Evolutionary conservation across 2,113 vertebrate species (phyloP), one percentile per base, ranked within the genome.

Genomic region (Lates calcarifer): DNA sequence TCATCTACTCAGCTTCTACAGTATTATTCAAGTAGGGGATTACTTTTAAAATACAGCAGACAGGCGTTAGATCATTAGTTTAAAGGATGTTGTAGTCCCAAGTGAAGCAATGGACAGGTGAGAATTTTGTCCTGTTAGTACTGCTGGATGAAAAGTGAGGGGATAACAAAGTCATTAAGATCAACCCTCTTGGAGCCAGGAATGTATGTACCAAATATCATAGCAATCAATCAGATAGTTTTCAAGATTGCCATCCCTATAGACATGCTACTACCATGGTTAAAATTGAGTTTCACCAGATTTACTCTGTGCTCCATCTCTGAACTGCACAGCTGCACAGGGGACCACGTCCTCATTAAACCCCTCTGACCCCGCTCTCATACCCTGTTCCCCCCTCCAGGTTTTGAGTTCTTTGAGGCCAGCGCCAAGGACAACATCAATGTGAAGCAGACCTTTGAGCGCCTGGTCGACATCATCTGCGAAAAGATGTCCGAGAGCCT

Each of bases 361-460:
- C 24, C 31, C 66, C 33, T 2, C 68, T 62, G 45, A 79, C 22
- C 20, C 20, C 12, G 18, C 64, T 61, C 13, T 10, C n/a, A 17
- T 17, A 3, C 2, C 2, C 14, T 31, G 18, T 79, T 68, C 60
- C 22, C 22, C 74, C 68, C 53, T 57, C 15, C 93, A 99, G 98
- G 98, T 53, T 99, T 99, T 90, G 96, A 99, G 90, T 99, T 96
- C 91, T 99, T 99, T 35, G 98, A 99, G 95, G 96, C 96, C 71
- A 99, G 98, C 18, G 98, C 98, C 89, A 99, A 99, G 91, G 98
- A 99, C 94, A 99, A 99, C 93, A 98, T 99, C 94, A 98, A 97
- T 0, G 97, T 99, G 81, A 97, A 97, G 92, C 98, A 99, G 95
- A 97, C 97, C 87, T 99, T 99, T 28, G 98, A 99, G 92, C 95